These are phyloP conservation scores for Amphiprion clarkii DNA, from an alignment of 2,797 vertebrate species.

Conservation along the genomic window DNA sequence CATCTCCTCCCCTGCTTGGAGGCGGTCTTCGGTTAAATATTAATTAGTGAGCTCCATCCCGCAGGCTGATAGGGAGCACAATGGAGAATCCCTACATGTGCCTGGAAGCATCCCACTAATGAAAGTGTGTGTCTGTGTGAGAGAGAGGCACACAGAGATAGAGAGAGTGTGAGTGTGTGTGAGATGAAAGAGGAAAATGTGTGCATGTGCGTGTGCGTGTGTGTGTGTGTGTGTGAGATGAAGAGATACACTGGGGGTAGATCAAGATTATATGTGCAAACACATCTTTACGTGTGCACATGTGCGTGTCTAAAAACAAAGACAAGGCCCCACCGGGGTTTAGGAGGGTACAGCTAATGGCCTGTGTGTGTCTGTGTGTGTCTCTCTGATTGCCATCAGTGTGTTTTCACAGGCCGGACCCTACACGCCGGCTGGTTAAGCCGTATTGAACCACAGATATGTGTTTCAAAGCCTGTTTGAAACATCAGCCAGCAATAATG, in stretches of 20 bases:
- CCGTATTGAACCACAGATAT: constrained; percentile 70
- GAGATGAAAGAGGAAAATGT: constrained; percentile 1
- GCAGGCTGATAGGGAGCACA: constrained; percentile 80
- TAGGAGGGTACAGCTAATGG: constrained; percentile 65
- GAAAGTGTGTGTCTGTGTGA: constrained; percentile 59
- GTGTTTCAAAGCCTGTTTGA: constrained; percentile 67
- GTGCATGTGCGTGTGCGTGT: constrained; percentile 20
- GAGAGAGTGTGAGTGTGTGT: constrained; percentile 1
- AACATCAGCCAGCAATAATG: constrained; percentile 36
- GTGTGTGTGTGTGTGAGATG: constrained; percentile 33
- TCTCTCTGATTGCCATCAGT: constrained; percentile 67
- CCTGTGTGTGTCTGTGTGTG: constrained; percentile 49
- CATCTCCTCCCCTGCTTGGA: constrained; percentile 72
- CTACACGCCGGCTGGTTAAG: constrained; percentile 65
- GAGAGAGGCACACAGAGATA: constrained; percentile 21
- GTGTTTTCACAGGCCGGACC: constrained; percentile 60
- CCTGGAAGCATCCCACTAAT: constrained; percentile 76
- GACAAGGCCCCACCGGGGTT: constrained; percentile 42
- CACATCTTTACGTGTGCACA: constrained; percentile 49
- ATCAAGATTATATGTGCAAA: constrained; percentile 62
- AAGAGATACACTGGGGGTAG: constrained; percentile 48
- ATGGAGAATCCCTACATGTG: constrained; percentile 78
- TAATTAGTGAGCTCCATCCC: constrained; percentile 84
- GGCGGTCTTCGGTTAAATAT: constrained; percentile 84
- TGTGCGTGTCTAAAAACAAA: constrained; percentile 70